Evolutionary conservation across 2,888 invertebrate genomes (phyloP).

Genomic region (Thecophora atra): DNA sequence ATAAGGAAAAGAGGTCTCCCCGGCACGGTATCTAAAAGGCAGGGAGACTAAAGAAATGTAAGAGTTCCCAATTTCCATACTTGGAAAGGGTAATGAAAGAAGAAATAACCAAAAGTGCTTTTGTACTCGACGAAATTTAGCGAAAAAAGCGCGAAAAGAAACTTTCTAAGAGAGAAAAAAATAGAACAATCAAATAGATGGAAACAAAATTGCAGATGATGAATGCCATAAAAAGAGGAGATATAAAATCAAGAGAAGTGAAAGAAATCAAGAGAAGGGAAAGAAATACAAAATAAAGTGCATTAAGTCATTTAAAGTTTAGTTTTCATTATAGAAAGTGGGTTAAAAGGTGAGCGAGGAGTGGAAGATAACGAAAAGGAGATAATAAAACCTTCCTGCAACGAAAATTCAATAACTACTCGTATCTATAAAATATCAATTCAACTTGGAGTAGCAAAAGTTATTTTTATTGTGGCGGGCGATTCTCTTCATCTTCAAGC

Average conservation of each 20-base stretch:
- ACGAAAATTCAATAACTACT: too few relatives aligned
- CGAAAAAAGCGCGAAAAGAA: slow-evolving; percentile 1
- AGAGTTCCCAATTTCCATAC: slow-evolving; percentile 22
- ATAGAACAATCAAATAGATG: not conserved
- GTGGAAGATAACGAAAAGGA: not conserved
- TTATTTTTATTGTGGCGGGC: slow-evolving; percentile 21
- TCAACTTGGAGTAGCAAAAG: slow-evolving; percentile 6
- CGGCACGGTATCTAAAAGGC: not conserved
- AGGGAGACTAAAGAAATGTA: slow-evolving; percentile 3
- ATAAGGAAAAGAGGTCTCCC: not conserved
- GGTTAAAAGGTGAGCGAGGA: not conserved
- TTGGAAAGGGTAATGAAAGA: not conserved
- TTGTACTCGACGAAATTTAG: slow-evolving; percentile 3
- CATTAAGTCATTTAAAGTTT: slow-evolving; percentile 35
- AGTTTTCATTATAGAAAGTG: not conserved
- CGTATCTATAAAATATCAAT: too few relatives aligned
- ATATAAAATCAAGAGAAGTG: not conserved
- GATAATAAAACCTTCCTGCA: too few relatives aligned
- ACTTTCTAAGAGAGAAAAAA: not conserved
- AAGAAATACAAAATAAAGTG: slow-evolving; percentile 16
- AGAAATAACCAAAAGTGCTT: slow-evolving; percentile 25
- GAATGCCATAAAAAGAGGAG: not conserved
- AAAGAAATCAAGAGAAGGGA: not conserved
- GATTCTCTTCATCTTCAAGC: too few relatives aligned
- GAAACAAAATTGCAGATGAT: not conserved